Evolutionary conservation across 2,113 vertebrate genomes (phyloP).

Genomic region (Seriola dumerili): DNA sequence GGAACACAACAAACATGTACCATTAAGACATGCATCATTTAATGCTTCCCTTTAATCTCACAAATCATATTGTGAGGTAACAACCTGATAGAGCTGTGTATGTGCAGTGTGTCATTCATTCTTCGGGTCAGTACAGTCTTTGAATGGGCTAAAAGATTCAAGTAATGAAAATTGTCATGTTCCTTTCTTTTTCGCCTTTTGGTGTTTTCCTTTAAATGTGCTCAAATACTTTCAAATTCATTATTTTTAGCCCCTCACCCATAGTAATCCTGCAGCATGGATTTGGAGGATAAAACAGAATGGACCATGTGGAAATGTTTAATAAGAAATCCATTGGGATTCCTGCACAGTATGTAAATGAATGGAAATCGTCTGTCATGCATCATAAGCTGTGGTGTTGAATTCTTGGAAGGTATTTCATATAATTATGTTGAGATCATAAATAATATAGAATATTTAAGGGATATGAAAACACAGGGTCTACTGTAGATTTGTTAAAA

Average conservation of each 20-base stretch:
- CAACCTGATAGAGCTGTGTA: background rate
- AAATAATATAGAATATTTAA: constrained; percentile 57
- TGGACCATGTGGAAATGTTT: constrained; percentile 74
- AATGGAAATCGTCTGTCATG: constrained; percentile 65
- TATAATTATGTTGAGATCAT: constrained; percentile 50
- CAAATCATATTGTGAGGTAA: background rate
- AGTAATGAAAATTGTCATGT: constrained; percentile 1
- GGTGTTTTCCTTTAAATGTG: constrained; percentile 41
- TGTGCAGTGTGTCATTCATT: background rate
- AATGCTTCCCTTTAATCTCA: background rate
- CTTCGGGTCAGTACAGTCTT: constrained; percentile 3
- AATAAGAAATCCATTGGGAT: constrained; percentile 64
- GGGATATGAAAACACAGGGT: constrained; percentile 33
- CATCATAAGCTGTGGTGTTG: constrained; percentile 51
- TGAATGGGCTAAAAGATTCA: background rate
- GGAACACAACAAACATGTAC: background rate
- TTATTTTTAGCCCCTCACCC: constrained; percentile 63
- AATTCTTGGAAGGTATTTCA: constrained; percentile 54
- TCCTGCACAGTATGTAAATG: constrained; percentile 61
- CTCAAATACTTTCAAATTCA: constrained; percentile 57
- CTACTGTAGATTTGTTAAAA: constrained; percentile 16
- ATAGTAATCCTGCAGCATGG: constrained; percentile 61
- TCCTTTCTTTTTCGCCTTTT: constrained; percentile 25
- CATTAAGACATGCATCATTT: background rate
- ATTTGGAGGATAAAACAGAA: constrained; percentile 68